Evolutionary conservation across 2,113 vertebrate species (phyloP), one percentile per base, ranked within the genome.

Genomic region (Morphnarchus princeps): DNA sequence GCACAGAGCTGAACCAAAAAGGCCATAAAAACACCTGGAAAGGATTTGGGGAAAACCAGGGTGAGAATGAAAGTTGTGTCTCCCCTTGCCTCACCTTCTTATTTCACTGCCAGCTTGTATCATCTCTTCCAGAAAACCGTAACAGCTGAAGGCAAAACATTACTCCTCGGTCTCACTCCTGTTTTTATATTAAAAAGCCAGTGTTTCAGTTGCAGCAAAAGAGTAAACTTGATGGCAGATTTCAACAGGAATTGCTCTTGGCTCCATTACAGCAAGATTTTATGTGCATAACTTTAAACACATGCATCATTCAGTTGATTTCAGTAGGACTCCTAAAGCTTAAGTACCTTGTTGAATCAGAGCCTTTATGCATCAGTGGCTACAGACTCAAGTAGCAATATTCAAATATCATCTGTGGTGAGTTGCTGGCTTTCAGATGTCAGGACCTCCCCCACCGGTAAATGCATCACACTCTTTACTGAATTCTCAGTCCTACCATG

Each of bases 321-420:
- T 91, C 72, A 74, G 85, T 13, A 36, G 84, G 77, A 65, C 87
- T 90, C 67, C 90, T 93, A 7, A 24, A 72, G 93, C 88, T 93
- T 8, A 67, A 95, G 92, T 63, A 36, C 71, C 92, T 89, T 31
- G 40, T 94, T 96, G 90, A 97, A 95, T 96, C 92, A 92, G 66
- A 91, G 79, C 50, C 38, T 92, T 88, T 88, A 10, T 80, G 74
- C 88, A 66, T 54, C 82, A 28, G 45, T 63, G 82, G 90, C 95
- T 86, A 2, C 85, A 74, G 74, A 15, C 71, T 80, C 49, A 12
- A 70, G 59, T 12, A 24, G 59, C 1, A 0, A 38, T 78, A 72
- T 34, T 87, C 52, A 86, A 45, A 21, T 7, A 10, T 18, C 52
- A 59, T 34, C 73, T 34, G 12, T 12, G 52, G 59, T 5, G n/a